Conservation (phyloP, 2,888 invertebrate genomes). For the Drosophila kokeensis region DNA sequence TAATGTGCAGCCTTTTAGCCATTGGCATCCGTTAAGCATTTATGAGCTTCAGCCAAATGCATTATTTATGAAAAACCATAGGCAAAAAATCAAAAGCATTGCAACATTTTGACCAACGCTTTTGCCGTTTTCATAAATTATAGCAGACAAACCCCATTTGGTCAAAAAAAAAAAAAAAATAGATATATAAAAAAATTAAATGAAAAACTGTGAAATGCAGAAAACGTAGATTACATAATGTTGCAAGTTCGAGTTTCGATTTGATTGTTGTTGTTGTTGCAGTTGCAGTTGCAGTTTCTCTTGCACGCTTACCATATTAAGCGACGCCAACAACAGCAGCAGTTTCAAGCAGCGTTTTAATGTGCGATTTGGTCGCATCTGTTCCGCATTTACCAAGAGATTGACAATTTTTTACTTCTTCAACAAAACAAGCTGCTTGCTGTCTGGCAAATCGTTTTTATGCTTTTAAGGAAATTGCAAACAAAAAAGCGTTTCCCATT, state of each 20-base stretch:
- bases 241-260: conserved; percentile 35
- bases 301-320: conserved; percentile 60
- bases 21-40: conserved; percentile 43
- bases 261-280: conserved; percentile 29
- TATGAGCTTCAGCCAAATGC: conserved; percentile 48
- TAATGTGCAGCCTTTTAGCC: conserved; percentile 26
- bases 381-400: conserved; percentile 68
- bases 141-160: conserved; percentile 56
- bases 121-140: conserved; percentile 59
- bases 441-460: conserved; percentile 74
- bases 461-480: conserved; percentile 76
- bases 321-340: conserved; percentile 37
- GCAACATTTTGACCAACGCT: conserved; percentile 32
- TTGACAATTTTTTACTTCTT: conserved; percentile 60
- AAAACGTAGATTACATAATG: conserved; percentile 59
- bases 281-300: conserved; percentile 18
- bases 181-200: conserved; percentile 6
- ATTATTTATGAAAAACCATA: conserved; percentile 58
- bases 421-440: conserved; percentile 43
- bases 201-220: conserved; percentile 22
- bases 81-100: conserved; percentile 18
- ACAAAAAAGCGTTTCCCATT: conserved; percentile 21
- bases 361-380: conserved; percentile 53
- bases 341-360: conserved; percentile 56
- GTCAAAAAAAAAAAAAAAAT: not conserved